Evolutionary conservation across 2,113 vertebrate genomes (phyloP).

Genomic region (Phyllopteryx taeniolatus): DNA sequence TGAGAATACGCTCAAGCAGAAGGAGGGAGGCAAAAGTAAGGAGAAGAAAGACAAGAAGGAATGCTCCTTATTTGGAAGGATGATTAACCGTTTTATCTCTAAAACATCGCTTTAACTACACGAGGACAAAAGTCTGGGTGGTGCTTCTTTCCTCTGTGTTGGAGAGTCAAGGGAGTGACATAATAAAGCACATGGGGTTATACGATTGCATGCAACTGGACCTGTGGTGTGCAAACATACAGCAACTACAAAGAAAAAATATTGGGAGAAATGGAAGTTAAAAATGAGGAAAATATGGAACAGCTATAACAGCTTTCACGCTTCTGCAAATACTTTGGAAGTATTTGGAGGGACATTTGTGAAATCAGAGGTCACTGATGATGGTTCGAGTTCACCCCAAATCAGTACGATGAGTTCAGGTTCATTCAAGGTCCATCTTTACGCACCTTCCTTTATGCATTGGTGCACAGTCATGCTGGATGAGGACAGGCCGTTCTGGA

Average conservation of each 20-base stretch:
- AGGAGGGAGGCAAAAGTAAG: not conserved
- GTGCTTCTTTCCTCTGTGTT: not conserved
- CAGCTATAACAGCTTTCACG: not conserved
- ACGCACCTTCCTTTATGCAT: not conserved
- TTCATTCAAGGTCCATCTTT: not conserved
- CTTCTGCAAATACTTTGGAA: not conserved
- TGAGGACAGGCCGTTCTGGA: not conserved
- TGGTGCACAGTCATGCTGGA: not conserved
- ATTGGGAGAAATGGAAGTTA: not conserved
- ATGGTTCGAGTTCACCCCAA: not conserved
- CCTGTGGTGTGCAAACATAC: not conserved
- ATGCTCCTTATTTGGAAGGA: not conserved
- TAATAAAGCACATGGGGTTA: not conserved
- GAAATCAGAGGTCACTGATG: not conserved
- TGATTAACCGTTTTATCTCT: conserved; percentile 2
- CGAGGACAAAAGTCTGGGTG: not conserved
- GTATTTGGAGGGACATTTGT: not conserved
- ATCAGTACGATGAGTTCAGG: not conserved
- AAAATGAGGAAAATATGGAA: not conserved
- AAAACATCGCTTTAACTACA: not conserved
- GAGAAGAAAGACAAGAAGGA: not conserved
- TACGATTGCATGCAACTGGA: not conserved
- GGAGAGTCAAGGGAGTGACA: not conserved
- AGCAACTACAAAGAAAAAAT: not conserved
- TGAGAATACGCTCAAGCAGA: not conserved